phyloP scores from a whole-genome alignment of 2,797 vertebrate species.

The Sarcophilus harrisii region DNA sequence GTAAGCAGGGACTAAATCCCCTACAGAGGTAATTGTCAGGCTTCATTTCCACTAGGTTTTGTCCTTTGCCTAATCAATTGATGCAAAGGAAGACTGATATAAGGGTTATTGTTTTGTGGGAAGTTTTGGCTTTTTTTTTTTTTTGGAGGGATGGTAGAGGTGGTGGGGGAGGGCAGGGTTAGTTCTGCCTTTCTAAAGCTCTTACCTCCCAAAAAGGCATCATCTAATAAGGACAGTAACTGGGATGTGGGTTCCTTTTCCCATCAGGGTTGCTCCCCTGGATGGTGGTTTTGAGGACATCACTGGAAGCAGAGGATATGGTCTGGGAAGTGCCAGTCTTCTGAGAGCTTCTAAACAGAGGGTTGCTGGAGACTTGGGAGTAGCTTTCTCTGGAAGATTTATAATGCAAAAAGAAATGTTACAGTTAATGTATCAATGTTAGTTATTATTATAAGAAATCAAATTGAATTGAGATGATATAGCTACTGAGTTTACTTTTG shows the following conservation, averaged over 20 bases:
- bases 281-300: not conserved
- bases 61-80: not conserved
- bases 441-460: not conserved
- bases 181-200: not conserved
- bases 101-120: not conserved
- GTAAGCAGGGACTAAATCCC: not conserved
- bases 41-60: not conserved
- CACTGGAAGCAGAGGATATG: not conserved
- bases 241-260: not conserved
- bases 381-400: not conserved
- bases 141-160: no score
- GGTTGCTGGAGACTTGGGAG: not conserved
- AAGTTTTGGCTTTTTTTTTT: not conserved
- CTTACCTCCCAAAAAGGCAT: not conserved
- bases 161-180: not conserved
- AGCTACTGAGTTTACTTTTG: not conserved
- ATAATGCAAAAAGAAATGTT: not conserved
- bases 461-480: not conserved
- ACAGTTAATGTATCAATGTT: not conserved
- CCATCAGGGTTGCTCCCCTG: not conserved
- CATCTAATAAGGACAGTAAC: not conserved
- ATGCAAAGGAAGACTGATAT: not conserved
- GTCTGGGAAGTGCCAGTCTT: not conserved
- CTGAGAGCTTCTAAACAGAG: not conserved
- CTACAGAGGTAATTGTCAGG: not conserved